Conservation (phyloP, 2,888 invertebrate genomes). For the Chrysolina haemoptera region DNA sequence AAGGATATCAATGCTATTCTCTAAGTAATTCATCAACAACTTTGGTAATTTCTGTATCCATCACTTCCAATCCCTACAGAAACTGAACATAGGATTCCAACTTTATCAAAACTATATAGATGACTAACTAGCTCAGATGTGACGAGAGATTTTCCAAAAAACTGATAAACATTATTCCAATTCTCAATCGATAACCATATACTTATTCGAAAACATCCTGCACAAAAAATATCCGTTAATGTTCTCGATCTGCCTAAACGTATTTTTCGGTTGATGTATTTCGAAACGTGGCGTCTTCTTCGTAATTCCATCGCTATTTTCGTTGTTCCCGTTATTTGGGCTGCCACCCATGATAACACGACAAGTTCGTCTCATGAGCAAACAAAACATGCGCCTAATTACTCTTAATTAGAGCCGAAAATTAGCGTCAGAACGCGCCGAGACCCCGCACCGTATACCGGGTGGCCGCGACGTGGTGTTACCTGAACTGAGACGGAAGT, state of each 20-base stretch:
- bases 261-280: slow-evolving; percentile 1
- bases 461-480: background rate
- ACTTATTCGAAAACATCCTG: background rate
- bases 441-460: background rate
- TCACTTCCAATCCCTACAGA: too few relatives aligned
- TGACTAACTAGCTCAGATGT: too few relatives aligned
- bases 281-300: slow-evolving; percentile 17
- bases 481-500: slow-evolving; percentile 2
- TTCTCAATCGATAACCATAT: background rate
- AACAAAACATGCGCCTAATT: slow-evolving; percentile 35
- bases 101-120: too few relatives aligned
- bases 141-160: too few relatives aligned
- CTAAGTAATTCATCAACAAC: too few relatives aligned
- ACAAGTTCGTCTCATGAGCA: slow-evolving; percentile 35
- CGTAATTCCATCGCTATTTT: slow-evolving; percentile 23
- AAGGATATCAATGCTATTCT: too few relatives aligned
- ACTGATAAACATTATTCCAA: too few relatives aligned
- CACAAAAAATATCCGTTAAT: background rate
- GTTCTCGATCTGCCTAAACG: slow-evolving; percentile 7
- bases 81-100: too few relatives aligned
- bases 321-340: slow-evolving; percentile 19
- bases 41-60: too few relatives aligned
- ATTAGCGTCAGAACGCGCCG: slow-evolving; percentile 30
- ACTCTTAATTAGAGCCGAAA: slow-evolving; percentile 39
- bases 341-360: slow-evolving; percentile 13